Evolutionary conservation across 2,888 invertebrate species (phyloP).

Genomic region (Melieria picta): DNA sequence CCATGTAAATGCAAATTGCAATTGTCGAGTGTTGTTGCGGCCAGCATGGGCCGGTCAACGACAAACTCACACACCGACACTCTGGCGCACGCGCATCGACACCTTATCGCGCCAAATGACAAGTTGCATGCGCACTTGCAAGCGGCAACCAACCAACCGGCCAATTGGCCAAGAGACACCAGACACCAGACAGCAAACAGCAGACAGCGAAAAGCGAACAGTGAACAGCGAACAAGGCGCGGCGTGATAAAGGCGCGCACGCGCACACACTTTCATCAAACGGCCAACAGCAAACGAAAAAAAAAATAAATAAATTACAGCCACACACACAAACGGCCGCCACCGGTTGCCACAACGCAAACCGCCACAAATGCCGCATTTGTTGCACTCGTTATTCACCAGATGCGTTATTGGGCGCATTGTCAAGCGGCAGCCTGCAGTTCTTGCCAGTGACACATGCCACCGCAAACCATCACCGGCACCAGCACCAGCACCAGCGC

Average conservation of each 20-base stretch:
- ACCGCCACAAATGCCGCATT: constrained; percentile 31
- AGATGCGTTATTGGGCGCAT: constrained; percentile 15
- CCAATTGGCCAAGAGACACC: constrained; percentile 40
- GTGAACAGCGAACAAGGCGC: too few relatives aligned
- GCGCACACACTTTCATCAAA: background rate
- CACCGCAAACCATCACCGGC: constrained; percentile 30
- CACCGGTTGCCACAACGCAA: constrained; percentile 27
- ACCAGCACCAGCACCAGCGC: constrained; percentile 2
- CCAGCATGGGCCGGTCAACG: background rate
- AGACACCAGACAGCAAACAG: constrained; percentile 24
- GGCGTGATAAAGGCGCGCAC: background rate
- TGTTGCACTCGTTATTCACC: constrained; percentile 19
- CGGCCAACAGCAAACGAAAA: background rate
- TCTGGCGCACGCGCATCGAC: constrained; percentile 22
- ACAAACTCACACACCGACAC: background rate
- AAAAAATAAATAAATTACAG: too few relatives aligned
- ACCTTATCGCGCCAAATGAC: constrained; percentile 35
- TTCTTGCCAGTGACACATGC: constrained; percentile 35
- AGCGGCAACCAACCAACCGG: constrained; percentile 18
- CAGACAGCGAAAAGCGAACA: too few relatives aligned
- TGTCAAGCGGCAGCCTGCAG: background rate
- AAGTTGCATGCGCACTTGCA: constrained; percentile 31
- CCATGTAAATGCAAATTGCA: constrained; percentile 36
- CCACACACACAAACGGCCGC: constrained; percentile 21
- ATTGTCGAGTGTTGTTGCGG: background rate